Conservation (phyloP, 2,113 vertebrate species). For the Argyrosomus japonicus region DNA sequence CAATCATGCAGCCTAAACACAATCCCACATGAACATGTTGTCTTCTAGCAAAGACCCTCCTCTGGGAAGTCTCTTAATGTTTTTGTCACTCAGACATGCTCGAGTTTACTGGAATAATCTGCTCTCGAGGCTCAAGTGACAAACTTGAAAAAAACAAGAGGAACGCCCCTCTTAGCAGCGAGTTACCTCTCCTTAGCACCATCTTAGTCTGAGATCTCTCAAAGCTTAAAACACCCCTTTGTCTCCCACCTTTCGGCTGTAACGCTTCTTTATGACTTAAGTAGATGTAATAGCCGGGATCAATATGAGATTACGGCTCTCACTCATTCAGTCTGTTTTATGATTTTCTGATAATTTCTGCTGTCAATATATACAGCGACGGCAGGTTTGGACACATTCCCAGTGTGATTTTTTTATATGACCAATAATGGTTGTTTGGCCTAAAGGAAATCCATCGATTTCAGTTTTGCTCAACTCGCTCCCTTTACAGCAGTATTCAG, state of each 20-base stretch:
- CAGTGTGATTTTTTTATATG: constrained; percentile 27
- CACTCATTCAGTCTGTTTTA: constrained; percentile 41
- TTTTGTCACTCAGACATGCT: constrained; percentile 63
- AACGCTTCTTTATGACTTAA: constrained; percentile 51
- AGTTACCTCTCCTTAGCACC: constrained; percentile 16
- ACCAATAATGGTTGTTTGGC: constrained; percentile 46
- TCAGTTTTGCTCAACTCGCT: constrained; percentile 60
- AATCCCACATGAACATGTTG: constrained; percentile 64
- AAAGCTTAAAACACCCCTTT: constrained; percentile 23
- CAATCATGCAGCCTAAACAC: constrained; percentile 63
- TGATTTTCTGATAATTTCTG: constrained; percentile 24
- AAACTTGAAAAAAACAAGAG: constrained; percentile 47
- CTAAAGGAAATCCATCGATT: constrained; percentile 65
- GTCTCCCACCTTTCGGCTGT: constrained; percentile 19
- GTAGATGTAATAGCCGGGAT: constrained; percentile 54
- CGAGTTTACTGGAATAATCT: constrained; percentile 60
- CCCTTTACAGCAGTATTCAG: constrained; percentile 56
- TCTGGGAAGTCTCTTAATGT: constrained; percentile 64
- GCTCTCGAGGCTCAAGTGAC: constrained; percentile 40
- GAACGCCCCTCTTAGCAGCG: constrained; percentile 16
- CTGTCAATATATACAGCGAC: constrained; percentile 12
- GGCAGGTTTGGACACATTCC: constrained; percentile 20
- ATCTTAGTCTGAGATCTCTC: constrained; percentile 33
- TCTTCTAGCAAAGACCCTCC: constrained; percentile 51
- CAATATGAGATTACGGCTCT: constrained; percentile 53